Conservation (phyloP, 1,140 invertebrate genomes). For the Cherax quadricarinatus region DNA sequence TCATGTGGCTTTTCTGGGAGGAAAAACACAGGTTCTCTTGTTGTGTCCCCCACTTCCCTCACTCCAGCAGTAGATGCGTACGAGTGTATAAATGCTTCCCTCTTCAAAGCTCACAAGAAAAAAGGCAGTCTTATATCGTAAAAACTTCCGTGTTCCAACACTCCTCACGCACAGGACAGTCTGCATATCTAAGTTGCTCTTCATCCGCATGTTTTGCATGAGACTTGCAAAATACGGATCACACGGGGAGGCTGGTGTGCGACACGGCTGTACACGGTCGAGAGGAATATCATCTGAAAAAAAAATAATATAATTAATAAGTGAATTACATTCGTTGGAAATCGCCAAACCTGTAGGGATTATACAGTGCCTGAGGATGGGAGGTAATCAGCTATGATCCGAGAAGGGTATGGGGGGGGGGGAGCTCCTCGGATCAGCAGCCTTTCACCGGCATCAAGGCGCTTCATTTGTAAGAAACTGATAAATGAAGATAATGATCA, state of each 20-base stretch:
- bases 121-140: background rate
- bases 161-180: background rate
- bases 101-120: background rate
- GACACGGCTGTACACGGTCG: slow-evolving; percentile 3
- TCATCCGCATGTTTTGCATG: background rate
- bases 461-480: too few species aligned
- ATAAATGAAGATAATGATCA: too few species aligned
- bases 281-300: slow-evolving; percentile 1
- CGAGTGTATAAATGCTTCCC: background rate
- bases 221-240: background rate
- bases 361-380: too few species aligned
- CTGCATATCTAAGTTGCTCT: background rate
- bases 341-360: too few species aligned
- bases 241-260: background rate
- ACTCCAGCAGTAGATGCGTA: background rate
- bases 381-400: too few species aligned
- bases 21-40: too few species aligned
- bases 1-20: background rate
- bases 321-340: too few species aligned
- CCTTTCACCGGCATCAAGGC: too few species aligned
- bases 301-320: background rate
- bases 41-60: background rate
- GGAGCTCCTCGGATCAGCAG: too few species aligned
- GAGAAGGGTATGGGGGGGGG: too few species aligned
- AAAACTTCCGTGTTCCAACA: background rate